A percentile compares a stretch with the other conserved stretches of the same genome.
These are phyloP conservation scores for Chalcosyrphus nemorum DNA, from an alignment of 2,888 invertebrate genomes.

Conservation along the genomic window DNA sequence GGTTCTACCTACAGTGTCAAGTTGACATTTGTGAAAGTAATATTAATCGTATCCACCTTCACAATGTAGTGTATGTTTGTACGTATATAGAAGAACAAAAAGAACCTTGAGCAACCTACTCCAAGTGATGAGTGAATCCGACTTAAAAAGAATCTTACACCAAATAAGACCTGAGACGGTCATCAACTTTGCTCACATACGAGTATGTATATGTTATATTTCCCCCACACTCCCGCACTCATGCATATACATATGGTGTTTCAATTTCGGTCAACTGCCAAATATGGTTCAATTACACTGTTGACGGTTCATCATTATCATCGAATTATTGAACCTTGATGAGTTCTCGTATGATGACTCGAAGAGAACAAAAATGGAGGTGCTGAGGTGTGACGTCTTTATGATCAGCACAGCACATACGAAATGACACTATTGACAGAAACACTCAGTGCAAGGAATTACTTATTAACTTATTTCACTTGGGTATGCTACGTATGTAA, in stretches of 20 bases:
- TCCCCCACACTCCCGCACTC: not conserved
- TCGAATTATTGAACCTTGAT: constrained; percentile 38
- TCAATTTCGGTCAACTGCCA: constrained; percentile 59
- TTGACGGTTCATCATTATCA: constrained; percentile 50
- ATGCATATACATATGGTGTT: constrained; percentile 36
- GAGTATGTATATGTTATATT: not conserved
- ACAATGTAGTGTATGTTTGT: no score
- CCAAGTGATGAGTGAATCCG: not conserved
- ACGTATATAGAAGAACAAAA: no score
- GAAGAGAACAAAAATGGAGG: constrained; percentile 5
- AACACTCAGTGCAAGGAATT: constrained; percentile 11
- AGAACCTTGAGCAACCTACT: not conserved
- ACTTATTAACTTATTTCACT: constrained; percentile 21
- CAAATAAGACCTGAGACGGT: constrained; percentile 63
- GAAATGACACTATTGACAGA: not conserved
- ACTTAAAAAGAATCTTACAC: constrained; percentile 9
- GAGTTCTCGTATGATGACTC: constrained; percentile 24
- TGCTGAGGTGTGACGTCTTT: constrained; percentile 22
- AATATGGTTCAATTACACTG: constrained; percentile 60
- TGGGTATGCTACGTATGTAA: constrained; percentile 12
- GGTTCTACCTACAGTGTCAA: no score
- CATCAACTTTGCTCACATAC: constrained; percentile 49
- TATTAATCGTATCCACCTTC: no score
- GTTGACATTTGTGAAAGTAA: no score
- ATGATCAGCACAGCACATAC: not conserved